These are phyloP conservation scores for Mohoua ochrocephala DNA, from an alignment of 2,113 vertebrate genomes.

Conservation along the genomic window DNA sequence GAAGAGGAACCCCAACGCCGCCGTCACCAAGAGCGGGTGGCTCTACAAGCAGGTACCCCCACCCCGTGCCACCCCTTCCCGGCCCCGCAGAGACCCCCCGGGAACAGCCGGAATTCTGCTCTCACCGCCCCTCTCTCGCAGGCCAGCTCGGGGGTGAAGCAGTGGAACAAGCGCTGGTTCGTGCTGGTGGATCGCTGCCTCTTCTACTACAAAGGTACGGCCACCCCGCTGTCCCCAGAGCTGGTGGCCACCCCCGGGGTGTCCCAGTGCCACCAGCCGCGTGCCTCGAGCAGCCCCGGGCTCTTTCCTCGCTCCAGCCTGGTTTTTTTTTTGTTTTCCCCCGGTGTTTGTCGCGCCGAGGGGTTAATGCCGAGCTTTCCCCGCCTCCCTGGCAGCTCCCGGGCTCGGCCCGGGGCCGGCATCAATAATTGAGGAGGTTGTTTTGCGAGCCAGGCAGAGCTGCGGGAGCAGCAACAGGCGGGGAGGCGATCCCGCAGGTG, in stretches of 20 bases:
- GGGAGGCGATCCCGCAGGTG: neutral
- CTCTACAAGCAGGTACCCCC: conserved; percentile 87
- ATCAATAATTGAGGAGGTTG: conserved; percentile 50
- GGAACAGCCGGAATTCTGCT: neutral
- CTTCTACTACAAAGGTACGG: conserved; percentile 94
- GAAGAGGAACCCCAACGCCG: conserved; percentile 87
- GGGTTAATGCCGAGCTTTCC: neutral
- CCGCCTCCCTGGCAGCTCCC: neutral
- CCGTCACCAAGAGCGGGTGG: conserved; percentile 87
- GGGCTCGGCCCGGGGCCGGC: neutral
- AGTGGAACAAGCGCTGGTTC: conserved; percentile 98
- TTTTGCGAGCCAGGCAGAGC: neutral
- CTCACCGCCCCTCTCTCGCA: conserved; percentile 26
- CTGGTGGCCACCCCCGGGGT: rapidly evolving
- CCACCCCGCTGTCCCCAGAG: rapidly evolving
- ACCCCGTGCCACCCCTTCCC: rapidly evolving
- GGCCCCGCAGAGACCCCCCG: rapidly evolving
- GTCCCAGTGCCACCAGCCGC: neutral
- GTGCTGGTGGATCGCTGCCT: conserved; percentile 92
- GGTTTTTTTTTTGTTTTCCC: too few species aligned
- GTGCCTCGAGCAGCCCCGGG: rapidly evolving
- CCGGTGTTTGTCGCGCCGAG: rapidly evolving
- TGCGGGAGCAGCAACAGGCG: conserved; percentile 10
- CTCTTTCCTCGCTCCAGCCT: rapidly evolving
- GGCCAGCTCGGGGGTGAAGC: conserved; percentile 94